Evolutionary conservation across 2,888 invertebrate species (phyloP).

Genomic region (Dryocosmus kuriphilus): DNA sequence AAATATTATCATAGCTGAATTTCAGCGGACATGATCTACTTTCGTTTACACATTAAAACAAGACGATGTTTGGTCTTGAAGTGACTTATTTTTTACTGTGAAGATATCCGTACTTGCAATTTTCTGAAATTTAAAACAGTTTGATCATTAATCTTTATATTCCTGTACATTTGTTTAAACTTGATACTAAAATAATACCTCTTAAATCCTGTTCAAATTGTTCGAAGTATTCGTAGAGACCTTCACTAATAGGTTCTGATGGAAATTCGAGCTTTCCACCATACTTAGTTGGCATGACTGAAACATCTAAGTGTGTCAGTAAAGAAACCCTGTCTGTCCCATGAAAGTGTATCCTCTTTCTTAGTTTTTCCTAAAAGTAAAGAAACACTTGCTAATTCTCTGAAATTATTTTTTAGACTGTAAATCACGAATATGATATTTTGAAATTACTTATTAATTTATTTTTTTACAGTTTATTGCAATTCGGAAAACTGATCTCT

Average conservation of each 20-base stretch:
- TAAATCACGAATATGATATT: not conserved
- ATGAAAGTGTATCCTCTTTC: conserved; percentile 87
- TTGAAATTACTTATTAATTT: no score
- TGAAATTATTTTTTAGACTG: not conserved
- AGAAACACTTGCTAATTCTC: conserved; percentile 10
- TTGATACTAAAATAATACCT: conserved; percentile 76
- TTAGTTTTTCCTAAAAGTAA: conserved; percentile 84
- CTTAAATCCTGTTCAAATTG: conserved; percentile 84
- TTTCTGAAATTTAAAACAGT: conserved; percentile 54
- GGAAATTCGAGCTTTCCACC: conserved; percentile 85
- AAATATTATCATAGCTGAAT: no score
- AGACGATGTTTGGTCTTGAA: no score
- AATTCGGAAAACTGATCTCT: no score
- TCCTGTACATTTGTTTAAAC: not conserved
- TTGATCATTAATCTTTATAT: not conserved
- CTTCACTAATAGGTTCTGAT: conserved; percentile 80
- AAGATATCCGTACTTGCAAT: conserved; percentile 54
- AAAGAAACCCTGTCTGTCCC: conserved; percentile 84
- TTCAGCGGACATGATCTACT: no score
- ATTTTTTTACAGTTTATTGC: no score
- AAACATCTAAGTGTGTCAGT: conserved; percentile 80
- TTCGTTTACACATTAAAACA: no score
- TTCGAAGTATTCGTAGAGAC: conserved; percentile 84
- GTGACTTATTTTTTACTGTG: no score
- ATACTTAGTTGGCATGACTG: conserved; percentile 82